These are phyloP conservation scores for Oxytorus armatus DNA, from an alignment of 2,888 invertebrate species.

Conservation along the genomic window DNA sequence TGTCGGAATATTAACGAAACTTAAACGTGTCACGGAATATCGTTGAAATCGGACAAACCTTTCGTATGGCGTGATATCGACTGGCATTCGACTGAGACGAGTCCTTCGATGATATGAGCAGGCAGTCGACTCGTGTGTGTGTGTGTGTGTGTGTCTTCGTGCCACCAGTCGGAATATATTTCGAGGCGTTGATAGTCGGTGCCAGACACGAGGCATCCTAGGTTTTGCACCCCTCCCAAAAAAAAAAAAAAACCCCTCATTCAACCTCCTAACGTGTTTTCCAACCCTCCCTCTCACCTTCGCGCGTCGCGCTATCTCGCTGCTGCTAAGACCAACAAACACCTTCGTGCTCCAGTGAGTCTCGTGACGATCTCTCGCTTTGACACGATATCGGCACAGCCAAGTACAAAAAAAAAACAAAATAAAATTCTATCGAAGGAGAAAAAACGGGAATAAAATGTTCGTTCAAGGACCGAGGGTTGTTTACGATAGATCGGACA, in stretches of 20 bases:
- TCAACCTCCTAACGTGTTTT: slow-evolving; percentile 55
- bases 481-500: slow-evolving; percentile 76
- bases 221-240: slow-evolving; percentile 35
- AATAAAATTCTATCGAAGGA: neutral
- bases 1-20: neutral
- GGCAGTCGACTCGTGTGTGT: slow-evolving; percentile 16
- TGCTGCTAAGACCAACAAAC: slow-evolving; percentile 49
- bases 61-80: slow-evolving; percentile 8
- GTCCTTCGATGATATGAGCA: slow-evolving; percentile 28
- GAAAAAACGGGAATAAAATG: slow-evolving; percentile 70
- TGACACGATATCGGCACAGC: neutral
- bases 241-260: slow-evolving; percentile 19
- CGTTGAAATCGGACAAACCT: neutral
- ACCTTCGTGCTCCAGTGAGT: slow-evolving; percentile 63
- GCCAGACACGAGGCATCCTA: slow-evolving; percentile 78
- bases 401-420: neutral
- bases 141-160: too few relatives aligned
- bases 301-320: slow-evolving; percentile 44
- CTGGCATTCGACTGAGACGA: slow-evolving; percentile 17
- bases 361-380: slow-evolving; percentile 51
- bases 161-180: slow-evolving; percentile 48
- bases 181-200: slow-evolving; percentile 72
- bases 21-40: neutral
- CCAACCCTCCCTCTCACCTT: slow-evolving; percentile 59
- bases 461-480: slow-evolving; percentile 80